Percentiles rank a stretch among this genome's conserved stretches.
Conservation (phyloP, 1,140 invertebrate species). For the Drosophila ambigua region DNA sequence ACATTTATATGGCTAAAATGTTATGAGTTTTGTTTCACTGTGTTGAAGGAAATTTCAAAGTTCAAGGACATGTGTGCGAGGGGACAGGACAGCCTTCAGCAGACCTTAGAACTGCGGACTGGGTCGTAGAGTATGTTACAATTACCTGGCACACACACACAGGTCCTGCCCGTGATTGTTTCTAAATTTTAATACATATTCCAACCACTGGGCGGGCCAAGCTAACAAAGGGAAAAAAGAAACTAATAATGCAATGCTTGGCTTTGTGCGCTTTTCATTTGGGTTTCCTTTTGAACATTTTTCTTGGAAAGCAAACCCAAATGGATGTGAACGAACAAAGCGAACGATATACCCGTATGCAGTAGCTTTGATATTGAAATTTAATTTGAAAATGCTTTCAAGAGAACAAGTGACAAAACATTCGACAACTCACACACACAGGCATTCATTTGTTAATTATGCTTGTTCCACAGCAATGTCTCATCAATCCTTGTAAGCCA, state of each 20-base stretch:
- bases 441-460: neutral
- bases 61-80: constrained; percentile 42
- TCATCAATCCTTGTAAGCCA: neutral
- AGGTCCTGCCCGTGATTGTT: neutral
- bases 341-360: neutral
- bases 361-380: constrained; percentile 2
- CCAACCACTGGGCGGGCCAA: neutral
- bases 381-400: neutral
- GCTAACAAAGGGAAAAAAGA: neutral
- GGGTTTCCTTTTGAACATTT: constrained; percentile 23
- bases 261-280: constrained; percentile 19
- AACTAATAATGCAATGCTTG: constrained; percentile 35
- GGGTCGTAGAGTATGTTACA: neutral
- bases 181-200: constrained; percentile 10
- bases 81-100: neutral
- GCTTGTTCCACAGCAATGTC: neutral
- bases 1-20: constrained; percentile 18
- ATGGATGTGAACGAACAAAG: too few relatives aligned
- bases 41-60: constrained; percentile 31
- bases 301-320: constrained; percentile 15
- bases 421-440: too few relatives aligned
- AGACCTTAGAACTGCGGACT: constrained; percentile 1
- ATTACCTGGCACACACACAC: constrained; percentile 24
- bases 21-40: constrained; percentile 14
- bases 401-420: too few relatives aligned